Evolutionary conservation across 2,113 vertebrate species (phyloP).

Genomic region (Patagioenas fasciata): DNA sequence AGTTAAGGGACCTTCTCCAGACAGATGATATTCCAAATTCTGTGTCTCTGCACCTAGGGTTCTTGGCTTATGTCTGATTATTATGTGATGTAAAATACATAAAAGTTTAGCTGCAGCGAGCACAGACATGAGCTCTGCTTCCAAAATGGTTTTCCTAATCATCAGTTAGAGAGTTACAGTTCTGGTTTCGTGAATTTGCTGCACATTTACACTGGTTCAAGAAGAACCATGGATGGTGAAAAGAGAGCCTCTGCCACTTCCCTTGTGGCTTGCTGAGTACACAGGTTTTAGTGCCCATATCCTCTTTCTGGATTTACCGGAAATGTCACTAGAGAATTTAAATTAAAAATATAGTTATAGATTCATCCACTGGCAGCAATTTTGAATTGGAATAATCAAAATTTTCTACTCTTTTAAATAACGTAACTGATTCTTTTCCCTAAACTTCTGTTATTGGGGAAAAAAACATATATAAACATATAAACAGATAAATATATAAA

Average conservation of each 20-base stretch:
- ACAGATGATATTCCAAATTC: neutral
- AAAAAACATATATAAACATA: neutral
- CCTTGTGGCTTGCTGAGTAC: neutral
- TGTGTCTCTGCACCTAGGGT: neutral
- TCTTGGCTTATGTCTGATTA: neutral
- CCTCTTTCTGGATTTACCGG: neutral
- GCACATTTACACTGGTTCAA: neutral
- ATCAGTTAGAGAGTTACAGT: neutral
- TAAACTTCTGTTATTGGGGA: neutral
- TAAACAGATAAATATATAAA: no score
- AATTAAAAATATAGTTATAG: neutral
- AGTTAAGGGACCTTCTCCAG: neutral
- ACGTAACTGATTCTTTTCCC: neutral
- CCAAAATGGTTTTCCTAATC: neutral
- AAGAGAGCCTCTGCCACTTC: neutral
- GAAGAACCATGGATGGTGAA: neutral
- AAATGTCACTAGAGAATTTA: neutral
- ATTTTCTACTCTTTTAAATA: neutral
- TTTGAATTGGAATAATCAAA: neutral
- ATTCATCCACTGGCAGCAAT: neutral
- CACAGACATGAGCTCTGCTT: neutral
- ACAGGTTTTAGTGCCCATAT: neutral
- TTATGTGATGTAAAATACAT: neutral
- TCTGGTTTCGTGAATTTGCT: neutral
- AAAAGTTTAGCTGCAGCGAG: neutral